Evolutionary conservation across 2,888 invertebrate genomes (phyloP), one percentile per base, ranked within the genome.

Genomic region (Antheraea yamamai): DNA sequence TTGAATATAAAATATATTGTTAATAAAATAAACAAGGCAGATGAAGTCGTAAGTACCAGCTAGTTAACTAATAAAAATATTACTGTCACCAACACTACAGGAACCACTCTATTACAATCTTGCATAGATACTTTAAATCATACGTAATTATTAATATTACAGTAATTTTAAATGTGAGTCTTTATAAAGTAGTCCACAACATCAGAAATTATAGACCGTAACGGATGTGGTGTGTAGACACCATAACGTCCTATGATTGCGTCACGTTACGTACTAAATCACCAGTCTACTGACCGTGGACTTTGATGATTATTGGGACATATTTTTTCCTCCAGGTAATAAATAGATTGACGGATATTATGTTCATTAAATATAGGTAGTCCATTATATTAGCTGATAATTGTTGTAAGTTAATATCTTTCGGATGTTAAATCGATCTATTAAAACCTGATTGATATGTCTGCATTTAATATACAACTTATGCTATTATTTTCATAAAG

Each of bases 231-330:
- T 82, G 84, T 77, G 77, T 81, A 84, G 73, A 10, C 81, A 84
- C 83, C 84, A 82, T 85, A 80, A 82, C 83, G 82, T 85, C 81
- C 79, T 79, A 83, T 81, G 79, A 81, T 86, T 82, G 76, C 81
- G 75, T 79, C 82, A 84, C 79, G 78, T 82, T 73, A 79, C 79
- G 79, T 76, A 79, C 81, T 81, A 61, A 75, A 75, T 75, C 61
- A 61, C 47, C 72, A 72, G 58, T 61, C 72, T 61, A 55, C 79
- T 79, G 77, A 76, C 68, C 75, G 68, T 72, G 76, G 77, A 77
- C 77, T 74, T 77, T 78, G 75, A 75, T 77, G 77, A 76, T 75
- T 78, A 78, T 78, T 80, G 35, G 39, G 70, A 39, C 70, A 70
- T n/a, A 70, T 39, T 39, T 39, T 70, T 18, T n/a, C 30, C n/a